Evolutionary conservation across 2,113 vertebrate genomes (phyloP), one percentile per base, ranked within the genome.

Genomic region (Mustela nigripes): DNA sequence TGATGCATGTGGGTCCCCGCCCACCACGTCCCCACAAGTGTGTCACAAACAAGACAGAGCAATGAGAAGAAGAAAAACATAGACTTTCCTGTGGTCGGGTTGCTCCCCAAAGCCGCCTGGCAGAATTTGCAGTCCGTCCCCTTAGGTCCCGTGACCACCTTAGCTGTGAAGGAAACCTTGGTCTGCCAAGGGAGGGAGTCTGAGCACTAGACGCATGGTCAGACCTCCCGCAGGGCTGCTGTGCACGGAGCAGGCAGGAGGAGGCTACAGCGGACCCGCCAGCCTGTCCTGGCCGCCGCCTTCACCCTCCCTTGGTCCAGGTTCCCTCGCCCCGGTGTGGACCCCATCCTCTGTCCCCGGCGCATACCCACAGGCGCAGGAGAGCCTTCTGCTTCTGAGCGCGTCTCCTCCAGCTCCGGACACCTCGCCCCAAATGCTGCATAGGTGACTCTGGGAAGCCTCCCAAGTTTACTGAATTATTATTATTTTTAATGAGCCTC

Each of bases 161-260:
- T 3, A 12, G 39, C 24, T 33, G 12, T 1, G 15, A 24, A 36
- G 12, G 16, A 48, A 28, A 14, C 42, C 42, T 24, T 9, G 14
- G 4, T 22, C 12, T 22, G 39, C 12, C 53, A 1, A 2, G 14
- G 65, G 4, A 24, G 7, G 21, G 18, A 2, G 24, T 53, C 33
- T 33, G 9, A 56, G 9, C 18, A 5, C 56, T 8, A 0, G 8
- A 5, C 0, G 19, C 24, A 6, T 4, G 18, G 7, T 19, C 24
- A 62, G 39, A 24, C 24, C 28, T 1, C 5, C 2, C 1, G 0
- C 8, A 5, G 4, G 0, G 76, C 4, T 0, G 1, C 53, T 8
- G 7, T 22, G 2, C 7, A 1, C 2, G 6, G 6, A 1, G 45
- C 31, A 21, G 24, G 2, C 14, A 28, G 15, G 73, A 50, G 45